Conservation (phyloP, 2,888 invertebrate species). For the Elysia crispata region DNA sequence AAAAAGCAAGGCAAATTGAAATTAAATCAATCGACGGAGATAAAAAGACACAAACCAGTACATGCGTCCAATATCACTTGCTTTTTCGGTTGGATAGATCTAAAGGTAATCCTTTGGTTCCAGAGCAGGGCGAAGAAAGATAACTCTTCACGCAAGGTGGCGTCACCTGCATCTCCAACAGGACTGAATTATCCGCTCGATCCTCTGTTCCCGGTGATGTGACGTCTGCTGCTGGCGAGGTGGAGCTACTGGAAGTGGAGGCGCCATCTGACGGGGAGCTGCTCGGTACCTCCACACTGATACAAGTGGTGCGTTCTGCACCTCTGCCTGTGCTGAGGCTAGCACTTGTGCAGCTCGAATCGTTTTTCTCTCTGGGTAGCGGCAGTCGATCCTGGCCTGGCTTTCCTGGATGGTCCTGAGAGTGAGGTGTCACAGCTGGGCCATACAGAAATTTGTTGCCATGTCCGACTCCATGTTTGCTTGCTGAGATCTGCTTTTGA, state of each 20-base stretch:
- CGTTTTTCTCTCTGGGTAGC: not conserved
- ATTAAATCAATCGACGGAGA: not conserved
- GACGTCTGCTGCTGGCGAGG: constrained; percentile 48
- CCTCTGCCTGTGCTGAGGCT: too few relatives aligned
- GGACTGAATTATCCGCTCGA: constrained; percentile 41
- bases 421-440: too few relatives aligned
- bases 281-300: constrained; percentile 48
- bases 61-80: not conserved
- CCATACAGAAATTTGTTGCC: too few relatives aligned
- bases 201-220: constrained; percentile 54
- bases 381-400: not conserved
- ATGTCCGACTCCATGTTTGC: too few relatives aligned
- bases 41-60: not conserved
- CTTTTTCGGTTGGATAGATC: constrained; percentile 40
- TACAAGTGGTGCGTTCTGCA: constrained; percentile 5
- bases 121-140: not conserved
- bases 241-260: constrained; percentile 40
- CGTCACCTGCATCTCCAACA: constrained; percentile 43
- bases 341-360: too few relatives aligned
- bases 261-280: constrained; percentile 16
- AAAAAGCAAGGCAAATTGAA: too few relatives aligned
- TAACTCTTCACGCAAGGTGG: constrained; percentile 35
- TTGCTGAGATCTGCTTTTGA: too few relatives aligned
- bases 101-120: constrained; percentile 34
- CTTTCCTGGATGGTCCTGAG: not conserved